These are phyloP conservation scores for Helicoverpa assulta DNA, from an alignment of 2,888 invertebrate species.

Conservation along the genomic window DNA sequence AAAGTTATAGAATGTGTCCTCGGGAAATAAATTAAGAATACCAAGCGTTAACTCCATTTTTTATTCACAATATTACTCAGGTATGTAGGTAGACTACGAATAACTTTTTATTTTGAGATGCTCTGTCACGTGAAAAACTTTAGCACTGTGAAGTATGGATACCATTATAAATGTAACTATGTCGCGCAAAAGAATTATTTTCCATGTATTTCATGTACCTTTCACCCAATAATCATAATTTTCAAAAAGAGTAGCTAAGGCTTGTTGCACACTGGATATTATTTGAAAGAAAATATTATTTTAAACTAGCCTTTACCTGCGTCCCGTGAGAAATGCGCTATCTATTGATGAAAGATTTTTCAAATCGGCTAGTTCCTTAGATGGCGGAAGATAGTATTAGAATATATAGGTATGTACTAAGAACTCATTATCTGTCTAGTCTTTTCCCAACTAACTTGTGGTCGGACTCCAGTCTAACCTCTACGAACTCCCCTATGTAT, in stretches of 20 bases:
- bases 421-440: too few relatives aligned
- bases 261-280: not conserved
- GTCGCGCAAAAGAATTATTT: slow-evolving; percentile 10
- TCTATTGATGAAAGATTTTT: too few relatives aligned
- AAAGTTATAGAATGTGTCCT: slow-evolving; percentile 9
- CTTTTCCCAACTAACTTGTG: too few relatives aligned
- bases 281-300: too few relatives aligned
- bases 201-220: not conserved
- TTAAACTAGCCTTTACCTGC: too few relatives aligned
- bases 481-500: too few relatives aligned
- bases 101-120: not conserved
- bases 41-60: slow-evolving; percentile 3
- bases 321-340: too few relatives aligned
- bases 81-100: not conserved
- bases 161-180: not conserved
- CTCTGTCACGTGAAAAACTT: not conserved
- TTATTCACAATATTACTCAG: slow-evolving; percentile 36
- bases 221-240: slow-evolving; percentile 10
- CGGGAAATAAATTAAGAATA: not conserved
- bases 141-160: not conserved
- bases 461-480: too few relatives aligned
- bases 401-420: too few relatives aligned
- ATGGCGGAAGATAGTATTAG: too few relatives aligned
- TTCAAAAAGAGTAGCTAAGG: slow-evolving; percentile 5
- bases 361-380: too few relatives aligned